Conservation (phyloP, 1,140 invertebrate genomes). For the Sinonovacula constricta region DNA sequence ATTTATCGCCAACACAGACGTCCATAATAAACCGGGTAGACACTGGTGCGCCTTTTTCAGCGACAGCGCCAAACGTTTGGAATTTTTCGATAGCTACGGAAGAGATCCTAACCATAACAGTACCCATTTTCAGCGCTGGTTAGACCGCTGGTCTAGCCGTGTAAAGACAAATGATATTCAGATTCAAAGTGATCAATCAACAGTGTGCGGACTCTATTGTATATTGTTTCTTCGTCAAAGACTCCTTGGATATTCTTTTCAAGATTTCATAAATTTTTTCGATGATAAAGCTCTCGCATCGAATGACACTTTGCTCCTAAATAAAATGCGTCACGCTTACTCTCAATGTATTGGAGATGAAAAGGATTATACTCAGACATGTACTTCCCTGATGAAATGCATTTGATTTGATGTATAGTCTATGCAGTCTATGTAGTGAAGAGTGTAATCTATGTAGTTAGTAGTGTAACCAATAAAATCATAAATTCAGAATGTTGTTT, state of each 20-base stretch:
- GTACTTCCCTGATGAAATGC: slow-evolving; percentile 2
- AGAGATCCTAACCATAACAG: slow-evolving; percentile 4
- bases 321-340: background rate
- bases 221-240: slow-evolving; percentile 19
- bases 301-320: slow-evolving; percentile 11
- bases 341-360: background rate
- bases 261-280: slow-evolving; percentile 15
- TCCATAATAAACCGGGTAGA: background rate
- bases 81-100: slow-evolving; percentile 29
- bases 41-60: slow-evolving; percentile 34
- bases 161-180: background rate
- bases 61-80: background rate
- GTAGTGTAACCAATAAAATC: background rate
- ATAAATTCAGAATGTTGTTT: background rate
- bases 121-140: slow-evolving; percentile 2
- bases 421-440: background rate
- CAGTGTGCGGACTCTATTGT: slow-evolving; percentile 24
- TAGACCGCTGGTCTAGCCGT: background rate
- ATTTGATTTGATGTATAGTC: background rate
- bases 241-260: slow-evolving; percentile 12
- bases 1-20: slow-evolving; percentile 36
- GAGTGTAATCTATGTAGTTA: too few species aligned
- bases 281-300: background rate
- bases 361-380: background rate
- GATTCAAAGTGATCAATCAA: slow-evolving; percentile 27